Conservation (phyloP, 2,113 vertebrate genomes). For the Rattus norvegicus region DNA sequence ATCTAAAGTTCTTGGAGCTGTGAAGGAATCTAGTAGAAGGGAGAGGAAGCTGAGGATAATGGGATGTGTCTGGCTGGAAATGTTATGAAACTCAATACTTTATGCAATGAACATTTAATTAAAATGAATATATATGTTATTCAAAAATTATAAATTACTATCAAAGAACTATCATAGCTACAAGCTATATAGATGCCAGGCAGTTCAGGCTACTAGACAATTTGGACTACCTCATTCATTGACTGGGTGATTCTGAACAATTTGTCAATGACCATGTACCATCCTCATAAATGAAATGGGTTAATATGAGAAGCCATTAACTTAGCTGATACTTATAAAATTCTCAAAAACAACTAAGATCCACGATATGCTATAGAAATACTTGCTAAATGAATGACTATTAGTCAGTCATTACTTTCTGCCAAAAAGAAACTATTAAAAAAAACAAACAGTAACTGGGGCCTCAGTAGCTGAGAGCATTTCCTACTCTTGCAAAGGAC, state of each 20-base stretch:
- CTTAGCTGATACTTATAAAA: background rate
- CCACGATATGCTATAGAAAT: constrained; percentile 29
- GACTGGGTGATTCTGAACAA: background rate
- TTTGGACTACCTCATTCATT: background rate
- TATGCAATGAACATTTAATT: background rate
- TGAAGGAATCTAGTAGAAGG: background rate
- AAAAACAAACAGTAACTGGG: background rate
- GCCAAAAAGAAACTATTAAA: constrained; percentile 26
- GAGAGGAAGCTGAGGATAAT: background rate
- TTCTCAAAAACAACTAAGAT: background rate
- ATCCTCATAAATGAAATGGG: constrained; percentile 39
- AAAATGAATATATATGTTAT: background rate
- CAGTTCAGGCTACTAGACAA: background rate
- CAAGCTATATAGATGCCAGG: background rate
- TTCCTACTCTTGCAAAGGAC: background rate
- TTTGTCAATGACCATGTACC: background rate
- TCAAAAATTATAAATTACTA: background rate
- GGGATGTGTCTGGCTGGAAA: background rate
- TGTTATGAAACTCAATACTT: background rate
- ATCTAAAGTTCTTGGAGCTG: background rate
- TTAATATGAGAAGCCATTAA: background rate
- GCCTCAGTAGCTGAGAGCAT: background rate
- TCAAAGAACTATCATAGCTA: background rate
- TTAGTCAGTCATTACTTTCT: constrained; percentile 12
- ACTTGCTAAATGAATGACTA: constrained; percentile 31